Evolutionary conservation across 2,797 vertebrate species (phyloP).

Genomic region (Lepus oiostolus): DNA sequence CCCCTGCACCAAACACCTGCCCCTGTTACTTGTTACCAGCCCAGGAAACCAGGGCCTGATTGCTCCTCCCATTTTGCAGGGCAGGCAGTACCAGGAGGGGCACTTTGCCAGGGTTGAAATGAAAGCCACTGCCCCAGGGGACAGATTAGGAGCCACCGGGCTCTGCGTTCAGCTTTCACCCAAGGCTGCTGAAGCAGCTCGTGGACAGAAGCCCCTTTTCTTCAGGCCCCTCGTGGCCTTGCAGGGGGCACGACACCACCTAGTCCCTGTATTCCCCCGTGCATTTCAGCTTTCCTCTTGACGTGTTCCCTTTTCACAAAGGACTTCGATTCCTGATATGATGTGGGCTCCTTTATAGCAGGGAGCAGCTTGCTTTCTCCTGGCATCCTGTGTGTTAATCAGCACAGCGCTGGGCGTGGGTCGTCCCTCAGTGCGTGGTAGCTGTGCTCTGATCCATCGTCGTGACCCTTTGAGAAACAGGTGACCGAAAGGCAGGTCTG

Average conservation of each 20-base stretch:
- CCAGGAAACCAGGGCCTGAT: constrained; percentile 52
- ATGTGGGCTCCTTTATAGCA: background rate
- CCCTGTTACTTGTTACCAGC: background rate
- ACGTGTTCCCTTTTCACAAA: constrained; percentile 46
- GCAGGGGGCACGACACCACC: constrained; percentile 21
- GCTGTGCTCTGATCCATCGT: background rate
- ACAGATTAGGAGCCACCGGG: background rate
- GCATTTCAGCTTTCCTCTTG: constrained; percentile 63
- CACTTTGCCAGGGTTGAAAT: constrained; percentile 68
- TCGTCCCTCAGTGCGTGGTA: background rate
- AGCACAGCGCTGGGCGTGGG: background rate
- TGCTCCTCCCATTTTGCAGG: constrained; percentile 43
- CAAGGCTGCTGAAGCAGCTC: constrained; percentile 47
- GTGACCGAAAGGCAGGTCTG: constrained; percentile 2
- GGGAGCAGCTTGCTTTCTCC: background rate
- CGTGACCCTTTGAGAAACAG: constrained; percentile 33
- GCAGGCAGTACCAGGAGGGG: constrained; percentile 49
- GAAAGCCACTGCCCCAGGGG: background rate
- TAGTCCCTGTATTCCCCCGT: background rate
- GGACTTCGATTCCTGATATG: background rate
- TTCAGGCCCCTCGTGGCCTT: background rate
- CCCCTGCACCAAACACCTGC: too few species aligned
- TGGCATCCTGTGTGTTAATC: background rate
- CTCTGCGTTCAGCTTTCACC: background rate
- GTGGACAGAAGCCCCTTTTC: constrained; percentile 47